Evolutionary conservation across 2,113 vertebrate genomes (phyloP), one percentile per base, ranked within the genome.

Genomic region (Callaeas wilsoni): DNA sequence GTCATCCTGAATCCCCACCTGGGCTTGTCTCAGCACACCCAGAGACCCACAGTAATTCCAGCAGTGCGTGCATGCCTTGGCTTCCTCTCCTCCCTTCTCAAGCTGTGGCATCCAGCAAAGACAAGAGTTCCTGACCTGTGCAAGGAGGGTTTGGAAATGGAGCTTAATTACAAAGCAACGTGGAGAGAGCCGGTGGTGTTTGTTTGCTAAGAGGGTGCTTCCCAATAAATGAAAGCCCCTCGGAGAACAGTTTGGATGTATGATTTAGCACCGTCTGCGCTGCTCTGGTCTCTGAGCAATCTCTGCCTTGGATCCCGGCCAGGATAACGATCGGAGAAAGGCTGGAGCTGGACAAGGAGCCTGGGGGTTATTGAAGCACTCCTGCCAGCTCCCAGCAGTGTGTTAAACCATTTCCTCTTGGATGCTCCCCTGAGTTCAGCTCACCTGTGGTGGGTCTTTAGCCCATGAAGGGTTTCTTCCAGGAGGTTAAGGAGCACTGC

Each of bases 211-310:
- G 19, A 84, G 63, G 74, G 79, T 63, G 64, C 88, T 94, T 81
- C 83, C 88, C 88, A 46, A 41, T 89, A 35, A 90, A 89, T 88
- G 6, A 80, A 42, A 86, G 46, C 18, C 79, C 90, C 92, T 81
- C 30, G 3, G 95, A 86, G 93, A 59, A 30, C 35, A 52, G 47
- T 90, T 86, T 49, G 86, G 60, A 33, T 63, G 78, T 4, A 0
- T 63, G 95, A 94, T 97, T 96, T 78, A 96, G 90, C 90, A 67
- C 52, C 0, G 13, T 15, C 74, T 87, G 93, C 15, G 8, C n/a
- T 56, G 21, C 4, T 5, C 67, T 19, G 10, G 30, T 86, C 92
- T 71, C 93, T 42, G 83, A 95, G 53, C 85, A 89, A 84, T 92
- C 69, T 59, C 78, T 52, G 89, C 74, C 57, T 93, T 92, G 71